Percentiles rank a stretch among this genome's conserved stretches.
These are phyloP conservation scores for Ambastaia sidthimunki DNA, from an alignment of 2,797 vertebrate species.

Conservation along the genomic window DNA sequence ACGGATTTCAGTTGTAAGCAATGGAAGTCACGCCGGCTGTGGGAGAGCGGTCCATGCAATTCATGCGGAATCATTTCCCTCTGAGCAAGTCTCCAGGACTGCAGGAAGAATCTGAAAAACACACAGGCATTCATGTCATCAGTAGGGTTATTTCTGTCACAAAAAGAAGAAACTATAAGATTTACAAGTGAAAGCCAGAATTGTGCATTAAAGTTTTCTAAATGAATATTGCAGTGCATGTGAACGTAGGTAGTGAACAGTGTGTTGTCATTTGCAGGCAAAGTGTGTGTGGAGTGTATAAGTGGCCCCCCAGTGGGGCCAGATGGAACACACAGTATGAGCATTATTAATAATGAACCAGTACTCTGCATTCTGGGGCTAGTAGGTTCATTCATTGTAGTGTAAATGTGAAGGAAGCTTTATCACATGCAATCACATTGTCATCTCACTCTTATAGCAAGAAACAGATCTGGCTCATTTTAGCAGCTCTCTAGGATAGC, in stretches of 20 bases:
- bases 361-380: constrained; percentile 39
- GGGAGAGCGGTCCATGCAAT: constrained; percentile 83
- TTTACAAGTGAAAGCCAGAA: background rate
- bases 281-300: constrained; percentile 48
- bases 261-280: constrained; percentile 63
- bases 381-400: background rate
- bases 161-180: background rate
- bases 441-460: background rate
- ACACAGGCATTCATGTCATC: constrained; percentile 27
- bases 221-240: background rate
- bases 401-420: background rate
- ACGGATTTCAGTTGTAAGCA: constrained; percentile 85
- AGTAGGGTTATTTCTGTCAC: constrained; percentile 3
- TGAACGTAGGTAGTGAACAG: constrained; percentile 21
- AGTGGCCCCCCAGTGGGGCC: constrained; percentile 64
- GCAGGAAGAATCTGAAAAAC: constrained; percentile 81
- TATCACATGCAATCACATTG: background rate
- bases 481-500: background rate
- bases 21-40: constrained; percentile 84
- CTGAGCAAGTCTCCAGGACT: constrained; percentile 80
- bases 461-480: background rate
- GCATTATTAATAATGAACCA: constrained; percentile 72
- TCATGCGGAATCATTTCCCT: constrained; percentile 99
- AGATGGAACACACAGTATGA: constrained; percentile 70
- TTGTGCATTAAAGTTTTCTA: background rate